Base-by-base conservation (phyloP, 2,113 vertebrate species). In the Oncorhynchus mykiss region DNA sequence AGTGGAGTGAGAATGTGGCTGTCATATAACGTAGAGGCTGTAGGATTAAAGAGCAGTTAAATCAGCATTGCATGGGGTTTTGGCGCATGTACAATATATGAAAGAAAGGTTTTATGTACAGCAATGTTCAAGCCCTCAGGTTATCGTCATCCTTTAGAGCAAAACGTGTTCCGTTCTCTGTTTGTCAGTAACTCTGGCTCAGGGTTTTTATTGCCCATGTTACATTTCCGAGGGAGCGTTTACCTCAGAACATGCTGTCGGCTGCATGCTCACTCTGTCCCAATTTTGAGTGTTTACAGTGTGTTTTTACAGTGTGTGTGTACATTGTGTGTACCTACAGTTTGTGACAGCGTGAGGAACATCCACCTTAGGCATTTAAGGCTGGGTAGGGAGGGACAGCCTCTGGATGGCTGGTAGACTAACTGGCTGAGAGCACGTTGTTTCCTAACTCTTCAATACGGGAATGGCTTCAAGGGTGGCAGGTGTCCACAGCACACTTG, bases 401-500 rank as follows among this genome's bases (percentile, higher is more conserved):
- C 39, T 67, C 76, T 74, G 60, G 29, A 51, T 72, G 74, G 49
- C 29, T 49, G 59, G 18, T 71, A 72, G 45, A 18, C 54, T 57
- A 20, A 78, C 57, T 18, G 16, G 14, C 73, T 24, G 16, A 68
- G 67, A 14, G 65, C 69, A 59, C 31, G 80, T 81, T 54, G 14
- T 54, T 54, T 71, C 57, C 74, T 57, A 67, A 49, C 74, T 74
- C 31, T 68, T 39, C 67, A 68, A 20, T 68, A 34, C 2, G 6
- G 62, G 59, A 67, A 25, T 70, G 74, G 20, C 66, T 60, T 59
- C 67, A 49, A 72, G 66, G 85, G 79, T 85, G 77, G 72, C 79
- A 67, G 80, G 80, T 82, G 82, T 78, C 75, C 81, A 73, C 77
- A 72, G 71, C 72, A 54, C 81, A 77, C 84, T 80, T 85, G 84